These are phyloP conservation scores for Aplochiton taeniatus DNA, from an alignment of 2,797 vertebrate genomes.

Conservation along the genomic window DNA sequence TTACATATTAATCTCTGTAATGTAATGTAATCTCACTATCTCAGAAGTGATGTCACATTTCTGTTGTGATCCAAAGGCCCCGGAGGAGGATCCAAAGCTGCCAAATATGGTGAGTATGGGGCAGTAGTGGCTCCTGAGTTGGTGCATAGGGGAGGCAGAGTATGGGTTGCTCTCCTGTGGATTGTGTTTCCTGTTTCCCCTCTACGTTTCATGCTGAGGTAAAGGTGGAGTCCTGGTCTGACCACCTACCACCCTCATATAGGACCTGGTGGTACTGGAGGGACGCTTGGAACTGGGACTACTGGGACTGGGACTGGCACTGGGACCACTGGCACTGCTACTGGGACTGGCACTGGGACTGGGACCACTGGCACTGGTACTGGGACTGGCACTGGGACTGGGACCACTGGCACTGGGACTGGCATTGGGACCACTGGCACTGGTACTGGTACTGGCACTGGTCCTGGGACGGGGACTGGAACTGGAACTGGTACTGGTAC, in stretches of 20 bases:
- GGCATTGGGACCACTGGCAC: too few species aligned
- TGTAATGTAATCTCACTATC: too few species aligned
- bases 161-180: neutral
- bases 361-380: conserved; percentile 49
- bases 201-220: neutral
- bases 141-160: too few species aligned
- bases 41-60: neutral
- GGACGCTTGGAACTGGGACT: neutral
- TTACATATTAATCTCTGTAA: neutral
- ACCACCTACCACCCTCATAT: too few species aligned
- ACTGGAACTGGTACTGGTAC: conserved; percentile 31
- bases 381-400: conserved; percentile 67
- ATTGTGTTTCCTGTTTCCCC: conserved; percentile 2
- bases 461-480: conserved; percentile 36
- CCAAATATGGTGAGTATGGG: conserved; percentile 63
- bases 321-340: neutral
- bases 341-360: conserved; percentile 1
- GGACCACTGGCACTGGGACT: too few species aligned
- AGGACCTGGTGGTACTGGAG: neutral
- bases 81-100: conserved; percentile 74
- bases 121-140: too few species aligned
- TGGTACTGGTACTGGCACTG: too few species aligned
- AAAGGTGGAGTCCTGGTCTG: too few species aligned
- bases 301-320: conserved; percentile 2
- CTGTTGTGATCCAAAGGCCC: conserved; percentile 43